Percentiles rank a stretch among this genome's conserved stretches.
Evolutionary conservation across 2,888 invertebrate genomes (phyloP).

Genomic region (Drosophila meridiana): DNA sequence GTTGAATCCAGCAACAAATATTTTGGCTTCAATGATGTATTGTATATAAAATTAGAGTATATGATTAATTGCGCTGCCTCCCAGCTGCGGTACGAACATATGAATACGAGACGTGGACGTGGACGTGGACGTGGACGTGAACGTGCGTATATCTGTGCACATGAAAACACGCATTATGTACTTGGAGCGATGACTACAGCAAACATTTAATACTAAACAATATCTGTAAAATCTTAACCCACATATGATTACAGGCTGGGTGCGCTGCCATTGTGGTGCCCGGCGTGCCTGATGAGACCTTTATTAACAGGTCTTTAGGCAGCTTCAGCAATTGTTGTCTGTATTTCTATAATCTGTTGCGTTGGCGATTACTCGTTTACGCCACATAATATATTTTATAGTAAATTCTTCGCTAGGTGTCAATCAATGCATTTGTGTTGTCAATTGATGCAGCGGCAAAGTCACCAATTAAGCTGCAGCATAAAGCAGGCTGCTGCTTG

Average conservation of each 20-base stretch:
- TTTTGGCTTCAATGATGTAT: constrained; percentile 64
- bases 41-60: constrained; percentile 68
- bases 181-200: constrained; percentile 43
- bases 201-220: constrained; percentile 62
- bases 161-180: constrained; percentile 15
- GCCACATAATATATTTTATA: constrained; percentile 11
- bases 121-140: background rate
- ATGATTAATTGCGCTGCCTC: constrained; percentile 72
- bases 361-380: constrained; percentile 44
- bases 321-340: constrained; percentile 24
- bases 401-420: constrained; percentile 64
- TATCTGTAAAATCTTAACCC: constrained; percentile 53
- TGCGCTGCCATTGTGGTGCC: constrained; percentile 54
- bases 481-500: constrained; percentile 54
- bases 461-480: constrained; percentile 66
- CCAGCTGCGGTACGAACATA: constrained; percentile 19
- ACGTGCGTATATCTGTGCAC: background rate
- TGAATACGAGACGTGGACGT: background rate
- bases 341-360: constrained; percentile 45
- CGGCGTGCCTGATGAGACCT: constrained; percentile 54
- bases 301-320: constrained; percentile 45
- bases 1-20: constrained; percentile 40
- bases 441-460: constrained; percentile 66
- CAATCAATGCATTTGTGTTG: constrained; percentile 69
- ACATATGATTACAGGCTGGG: constrained; percentile 58